Evolutionary conservation across 2,797 vertebrate genomes (phyloP).

Genomic region (Molossus molossus): DNA sequence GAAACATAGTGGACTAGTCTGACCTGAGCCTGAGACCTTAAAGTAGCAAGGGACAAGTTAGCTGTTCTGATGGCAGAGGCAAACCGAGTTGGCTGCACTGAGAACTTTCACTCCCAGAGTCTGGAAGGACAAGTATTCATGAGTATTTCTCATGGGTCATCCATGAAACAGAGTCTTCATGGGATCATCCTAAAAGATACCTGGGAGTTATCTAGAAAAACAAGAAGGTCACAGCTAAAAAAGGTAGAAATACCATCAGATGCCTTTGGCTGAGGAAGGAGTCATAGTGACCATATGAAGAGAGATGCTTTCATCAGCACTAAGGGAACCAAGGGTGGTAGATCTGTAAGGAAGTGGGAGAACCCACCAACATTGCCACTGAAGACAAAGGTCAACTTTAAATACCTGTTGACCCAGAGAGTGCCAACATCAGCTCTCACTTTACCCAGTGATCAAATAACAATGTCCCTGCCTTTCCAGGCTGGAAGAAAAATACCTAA

Average conservation of each 20-base stretch:
- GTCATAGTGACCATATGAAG: neutral
- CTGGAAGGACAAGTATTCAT: neutral
- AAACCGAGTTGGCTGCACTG: neutral
- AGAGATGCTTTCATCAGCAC: neutral
- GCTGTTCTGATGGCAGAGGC: neutral
- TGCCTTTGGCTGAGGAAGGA: neutral
- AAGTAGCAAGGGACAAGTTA: slow-evolving; percentile 8
- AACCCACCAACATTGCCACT: neutral
- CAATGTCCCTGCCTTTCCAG: neutral
- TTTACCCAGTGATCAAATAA: neutral
- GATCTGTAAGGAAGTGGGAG: neutral
- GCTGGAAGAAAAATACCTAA: neutral
- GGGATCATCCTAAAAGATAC: neutral
- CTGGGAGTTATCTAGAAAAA: neutral
- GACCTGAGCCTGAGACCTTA: neutral
- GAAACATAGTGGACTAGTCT: neutral
- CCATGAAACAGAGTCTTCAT: neutral
- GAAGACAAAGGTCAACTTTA: neutral
- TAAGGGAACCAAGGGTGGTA: neutral
- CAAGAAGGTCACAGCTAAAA: neutral
- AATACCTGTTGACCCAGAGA: neutral
- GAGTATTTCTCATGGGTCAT: neutral
- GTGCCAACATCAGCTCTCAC: neutral
- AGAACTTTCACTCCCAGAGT: neutral
- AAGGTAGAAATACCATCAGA: neutral